phyloP scores from a whole-genome alignment of 2,888 invertebrate species.

The Coenonympha glycerion region DNA sequence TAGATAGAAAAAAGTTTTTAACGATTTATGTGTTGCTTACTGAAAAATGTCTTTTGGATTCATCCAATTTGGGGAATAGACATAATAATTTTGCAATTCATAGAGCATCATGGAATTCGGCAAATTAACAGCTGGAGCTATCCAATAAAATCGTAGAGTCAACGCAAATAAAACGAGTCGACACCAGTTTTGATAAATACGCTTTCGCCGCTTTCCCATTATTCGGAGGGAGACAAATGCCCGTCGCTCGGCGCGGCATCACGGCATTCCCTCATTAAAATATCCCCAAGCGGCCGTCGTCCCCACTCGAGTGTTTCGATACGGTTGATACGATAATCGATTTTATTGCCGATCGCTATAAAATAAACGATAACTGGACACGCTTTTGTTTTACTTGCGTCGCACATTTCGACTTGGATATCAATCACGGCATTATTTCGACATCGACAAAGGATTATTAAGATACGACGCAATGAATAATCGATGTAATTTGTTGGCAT shows the following conservation, averaged over 20 bases:
- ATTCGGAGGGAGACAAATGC: slow-evolving; percentile 63
- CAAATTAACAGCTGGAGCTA: too few relatives aligned
- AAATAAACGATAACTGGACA: slow-evolving; percentile 45
- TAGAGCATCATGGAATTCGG: too few relatives aligned
- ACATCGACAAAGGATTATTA: slow-evolving; percentile 45
- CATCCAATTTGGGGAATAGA: too few relatives aligned
- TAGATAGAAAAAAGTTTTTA: too few relatives aligned
- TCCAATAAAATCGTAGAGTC: too few relatives aligned
- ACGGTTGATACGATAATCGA: slow-evolving; percentile 53
- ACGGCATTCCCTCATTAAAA: slow-evolving; percentile 67
- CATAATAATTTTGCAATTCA: too few relatives aligned
- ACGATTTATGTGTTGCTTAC: too few relatives aligned
- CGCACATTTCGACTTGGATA: slow-evolving; percentile 47
- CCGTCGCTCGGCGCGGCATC: slow-evolving; percentile 47
- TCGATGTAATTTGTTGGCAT: slow-evolving; percentile 41
- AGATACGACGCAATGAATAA: slow-evolving; percentile 38
- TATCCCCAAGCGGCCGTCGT: slow-evolving; percentile 48
- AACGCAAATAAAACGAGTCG: slow-evolving; percentile 46
- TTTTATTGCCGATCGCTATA: slow-evolving; percentile 61
- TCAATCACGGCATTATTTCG: slow-evolving; percentile 55
- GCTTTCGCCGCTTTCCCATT: slow-evolving; percentile 60
- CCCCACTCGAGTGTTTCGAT: slow-evolving; percentile 42
- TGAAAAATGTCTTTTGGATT: too few relatives aligned
- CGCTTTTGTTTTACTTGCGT: slow-evolving; percentile 50
- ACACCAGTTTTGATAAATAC: slow-evolving; percentile 61